Percentiles rank a stretch among this genome's conserved stretches.
Evolutionary conservation across 2,113 vertebrate species (phyloP).

Genomic region (Arothron firmamentum): DNA sequence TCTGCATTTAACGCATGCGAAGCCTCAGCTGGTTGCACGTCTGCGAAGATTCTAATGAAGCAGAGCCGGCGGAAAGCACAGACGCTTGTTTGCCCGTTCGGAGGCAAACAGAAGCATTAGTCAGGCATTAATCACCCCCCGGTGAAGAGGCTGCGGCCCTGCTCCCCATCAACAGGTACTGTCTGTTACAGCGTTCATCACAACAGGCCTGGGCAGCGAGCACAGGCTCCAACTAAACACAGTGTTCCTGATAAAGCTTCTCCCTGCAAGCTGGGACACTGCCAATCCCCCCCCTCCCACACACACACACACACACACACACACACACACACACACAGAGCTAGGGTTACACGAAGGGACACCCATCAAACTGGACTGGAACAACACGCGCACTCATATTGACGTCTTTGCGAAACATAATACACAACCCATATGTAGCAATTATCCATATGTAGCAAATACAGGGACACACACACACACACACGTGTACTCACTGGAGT

Average conservation of each 20-base stretch:
- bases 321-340: not conserved
- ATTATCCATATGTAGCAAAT: no score
- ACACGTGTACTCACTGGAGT: constrained; percentile 89
- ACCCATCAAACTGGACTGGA: not conserved
- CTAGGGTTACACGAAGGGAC: not conserved
- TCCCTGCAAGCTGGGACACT: constrained; percentile 18
- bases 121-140: not conserved
- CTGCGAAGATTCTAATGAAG: not conserved
- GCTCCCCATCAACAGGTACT: constrained; percentile 16
- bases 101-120: constrained; percentile 15
- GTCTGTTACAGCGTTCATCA: constrained; percentile 11
- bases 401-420: no score
- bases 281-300: not conserved
- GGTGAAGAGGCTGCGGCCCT: not conserved
- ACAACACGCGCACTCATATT: no score
- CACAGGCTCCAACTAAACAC: constrained; percentile 15
- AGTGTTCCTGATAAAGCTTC: constrained; percentile 39
- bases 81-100: not conserved
- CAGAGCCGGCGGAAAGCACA: not conserved
- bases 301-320: constrained; percentile 1
- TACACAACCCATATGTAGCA: no score
- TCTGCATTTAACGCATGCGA: no score
- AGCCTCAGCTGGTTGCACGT: no score
- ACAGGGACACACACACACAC: constrained; percentile 9
- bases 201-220: not conserved